A percentile compares a stretch with the other conserved stretches of the same genome.
Conservation (phyloP, 2,113 vertebrate genomes). For the Lasiurus cinereus region DNA sequence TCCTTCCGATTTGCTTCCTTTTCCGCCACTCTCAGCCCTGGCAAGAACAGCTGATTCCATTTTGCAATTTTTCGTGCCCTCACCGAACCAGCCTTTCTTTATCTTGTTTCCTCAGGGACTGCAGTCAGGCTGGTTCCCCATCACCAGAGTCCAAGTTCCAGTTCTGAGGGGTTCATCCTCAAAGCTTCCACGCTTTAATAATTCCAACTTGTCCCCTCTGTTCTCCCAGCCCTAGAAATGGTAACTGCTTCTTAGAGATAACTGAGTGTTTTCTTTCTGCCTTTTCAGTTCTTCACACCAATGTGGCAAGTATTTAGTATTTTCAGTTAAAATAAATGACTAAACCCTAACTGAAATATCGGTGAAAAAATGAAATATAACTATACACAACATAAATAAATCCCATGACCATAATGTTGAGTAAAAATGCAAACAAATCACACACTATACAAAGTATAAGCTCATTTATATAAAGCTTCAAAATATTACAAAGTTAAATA, state of each 20-base stretch:
- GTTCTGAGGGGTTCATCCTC: background rate
- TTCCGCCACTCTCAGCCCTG: background rate
- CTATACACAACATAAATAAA: background rate
- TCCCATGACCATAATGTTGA: background rate
- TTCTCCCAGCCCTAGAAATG: background rate
- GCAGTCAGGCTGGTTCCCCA: background rate
- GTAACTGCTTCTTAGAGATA: background rate
- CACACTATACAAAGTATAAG: background rate
- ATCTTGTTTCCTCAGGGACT: background rate
- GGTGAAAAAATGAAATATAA: conserved; percentile 26
- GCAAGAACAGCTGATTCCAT: background rate
- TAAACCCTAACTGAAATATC: background rate
- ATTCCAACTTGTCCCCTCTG: background rate
- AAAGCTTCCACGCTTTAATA: background rate
- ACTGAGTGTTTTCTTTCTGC: background rate
- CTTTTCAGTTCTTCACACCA: conserved; percentile 25
- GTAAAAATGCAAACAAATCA: conserved; percentile 17
- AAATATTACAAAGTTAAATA: conserved; percentile 2
- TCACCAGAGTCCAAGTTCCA: conserved; percentile 7
- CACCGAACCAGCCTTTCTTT: background rate
- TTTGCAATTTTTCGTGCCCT: background rate
- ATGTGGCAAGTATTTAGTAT: conserved; percentile 5
- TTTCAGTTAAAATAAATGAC: conserved; percentile 23
- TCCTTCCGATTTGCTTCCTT: background rate
- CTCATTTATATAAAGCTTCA: background rate